Conservation (phyloP, 2,797 vertebrate species). For the Pseudochirops corinnae region DNA sequence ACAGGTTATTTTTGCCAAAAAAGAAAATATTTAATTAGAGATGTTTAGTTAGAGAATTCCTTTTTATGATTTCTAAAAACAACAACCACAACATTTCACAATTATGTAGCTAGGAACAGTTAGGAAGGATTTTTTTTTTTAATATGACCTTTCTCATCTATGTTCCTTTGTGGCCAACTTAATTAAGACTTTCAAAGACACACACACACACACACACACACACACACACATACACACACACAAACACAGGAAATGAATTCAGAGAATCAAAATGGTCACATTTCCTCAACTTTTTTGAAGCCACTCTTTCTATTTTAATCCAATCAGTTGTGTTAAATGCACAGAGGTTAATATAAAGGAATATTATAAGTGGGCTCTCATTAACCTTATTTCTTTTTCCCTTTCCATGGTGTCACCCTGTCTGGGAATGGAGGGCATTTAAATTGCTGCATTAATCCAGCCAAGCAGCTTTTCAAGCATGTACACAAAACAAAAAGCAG, state of each 20-base stretch:
- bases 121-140: background rate
- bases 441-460: conserved; percentile 37
- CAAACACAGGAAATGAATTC: conserved; percentile 46
- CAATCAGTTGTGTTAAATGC: conserved; percentile 27
- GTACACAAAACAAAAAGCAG: conserved; percentile 54
- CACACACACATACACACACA: background rate
- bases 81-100: background rate
- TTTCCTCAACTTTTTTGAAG: conserved; percentile 33
- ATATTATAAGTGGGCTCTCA: conserved; percentile 21
- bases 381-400: conserved; percentile 34
- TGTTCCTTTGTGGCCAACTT: conserved; percentile 33
- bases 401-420: conserved; percentile 18
- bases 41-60: conserved; percentile 37
- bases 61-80: conserved; percentile 6
- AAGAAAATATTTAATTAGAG: conserved; percentile 29
- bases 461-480: conserved; percentile 51
- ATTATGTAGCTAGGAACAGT: background rate
- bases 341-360: conserved; percentile 34
- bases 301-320: background rate
- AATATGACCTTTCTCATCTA: background rate
- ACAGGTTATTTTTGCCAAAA: conserved; percentile 17
- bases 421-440: conserved; percentile 13
- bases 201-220: background rate
- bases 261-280: conserved; percentile 10
- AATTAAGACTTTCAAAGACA: conserved; percentile 40